Evolutionary conservation across 2,113 vertebrate genomes (phyloP).

Genomic region (Onychostoma macrolepis): DNA sequence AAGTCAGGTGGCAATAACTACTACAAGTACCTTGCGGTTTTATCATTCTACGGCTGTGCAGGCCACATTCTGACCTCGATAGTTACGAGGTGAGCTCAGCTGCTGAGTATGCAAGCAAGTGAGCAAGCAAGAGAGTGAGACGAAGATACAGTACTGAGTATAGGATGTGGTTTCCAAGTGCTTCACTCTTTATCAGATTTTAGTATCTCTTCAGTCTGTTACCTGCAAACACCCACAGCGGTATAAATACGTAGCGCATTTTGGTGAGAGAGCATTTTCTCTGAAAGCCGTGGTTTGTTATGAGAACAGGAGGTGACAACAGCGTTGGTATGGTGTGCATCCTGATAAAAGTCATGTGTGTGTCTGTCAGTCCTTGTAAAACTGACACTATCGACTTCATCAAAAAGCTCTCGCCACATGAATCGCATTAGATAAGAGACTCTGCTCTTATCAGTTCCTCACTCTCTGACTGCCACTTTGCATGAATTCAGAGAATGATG

Average conservation of each 20-base stretch:
- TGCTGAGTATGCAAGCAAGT: constrained; percentile 12
- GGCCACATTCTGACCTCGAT: constrained; percentile 55
- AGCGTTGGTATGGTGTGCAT: constrained; percentile 44
- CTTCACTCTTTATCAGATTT: constrained; percentile 35
- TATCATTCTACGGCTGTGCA: constrained; percentile 48
- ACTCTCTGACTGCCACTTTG: constrained; percentile 25
- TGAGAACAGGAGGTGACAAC: constrained; percentile 52
- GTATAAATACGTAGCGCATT: constrained; percentile 22
- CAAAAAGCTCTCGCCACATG: constrained; percentile 46
- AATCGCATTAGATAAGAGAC: constrained; percentile 41
- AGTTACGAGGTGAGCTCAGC: constrained; percentile 47
- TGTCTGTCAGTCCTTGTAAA: constrained; percentile 3
- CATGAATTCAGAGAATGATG: constrained; percentile 24
- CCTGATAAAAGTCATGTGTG: constrained; percentile 32
- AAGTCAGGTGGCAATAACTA: constrained; percentile 37
- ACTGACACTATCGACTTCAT: constrained; percentile 41
- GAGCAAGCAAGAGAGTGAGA: constrained; percentile 18
- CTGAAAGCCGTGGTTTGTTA: constrained; percentile 53
- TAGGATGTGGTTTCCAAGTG: constrained; percentile 53
- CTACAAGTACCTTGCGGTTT: constrained; percentile 53
- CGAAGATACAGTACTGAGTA: constrained; percentile 53
- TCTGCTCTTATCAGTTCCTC: constrained; percentile 31
- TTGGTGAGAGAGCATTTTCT: constrained; percentile 45
- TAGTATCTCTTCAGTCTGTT: constrained; percentile 55
- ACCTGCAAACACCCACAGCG: constrained; percentile 51